These are phyloP conservation scores for Cylas formicarius DNA, from an alignment of 1,140 invertebrate genomes.

Conservation along the genomic window DNA sequence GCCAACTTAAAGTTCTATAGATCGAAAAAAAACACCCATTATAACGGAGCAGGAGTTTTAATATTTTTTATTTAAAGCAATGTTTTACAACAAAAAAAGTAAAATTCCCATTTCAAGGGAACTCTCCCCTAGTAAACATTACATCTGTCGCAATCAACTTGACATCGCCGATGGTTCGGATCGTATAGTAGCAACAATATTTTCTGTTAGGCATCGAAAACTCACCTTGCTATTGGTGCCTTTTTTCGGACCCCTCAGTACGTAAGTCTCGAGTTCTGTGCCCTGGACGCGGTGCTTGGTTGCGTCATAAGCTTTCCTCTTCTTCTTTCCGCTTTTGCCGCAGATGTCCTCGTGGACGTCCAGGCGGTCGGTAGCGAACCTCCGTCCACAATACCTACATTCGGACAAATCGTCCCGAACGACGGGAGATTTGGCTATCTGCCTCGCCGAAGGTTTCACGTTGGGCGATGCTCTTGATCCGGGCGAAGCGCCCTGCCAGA, in stretches of 20 bases:
- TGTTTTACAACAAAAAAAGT: too few relatives aligned
- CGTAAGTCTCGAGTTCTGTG: conserved; percentile 77
- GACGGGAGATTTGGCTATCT: conserved; percentile 30
- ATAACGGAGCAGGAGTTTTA: too few relatives aligned
- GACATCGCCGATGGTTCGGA: too few relatives aligned
- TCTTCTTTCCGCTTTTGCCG: conserved; percentile 62
- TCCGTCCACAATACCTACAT: conserved; percentile 61
- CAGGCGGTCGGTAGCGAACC: conserved; percentile 73
- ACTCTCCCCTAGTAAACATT: too few relatives aligned
- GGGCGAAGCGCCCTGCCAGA: conserved; percentile 5
- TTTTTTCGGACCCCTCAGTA: conserved; percentile 30
- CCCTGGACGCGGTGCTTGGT: conserved; percentile 76
- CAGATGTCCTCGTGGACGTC: conserved; percentile 78
- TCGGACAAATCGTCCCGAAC: conserved; percentile 41
- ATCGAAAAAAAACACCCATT: too few relatives aligned
- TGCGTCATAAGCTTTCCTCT: conserved; percentile 81
- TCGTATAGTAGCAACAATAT: too few relatives aligned
- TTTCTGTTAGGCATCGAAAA: too few relatives aligned
- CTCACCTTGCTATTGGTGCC: conserved; percentile 27
- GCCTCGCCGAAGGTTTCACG: conserved; percentile 29
- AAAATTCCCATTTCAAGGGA: too few relatives aligned
- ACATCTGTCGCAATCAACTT: too few relatives aligned
- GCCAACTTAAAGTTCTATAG: too few relatives aligned
- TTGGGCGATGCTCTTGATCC: conserved; percentile 17
- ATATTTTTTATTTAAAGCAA: too few relatives aligned